Evolutionary conservation across 2,113 vertebrate genomes (phyloP), one percentile per base, ranked within the genome.

Genomic region (Sialia sialis): DNA sequence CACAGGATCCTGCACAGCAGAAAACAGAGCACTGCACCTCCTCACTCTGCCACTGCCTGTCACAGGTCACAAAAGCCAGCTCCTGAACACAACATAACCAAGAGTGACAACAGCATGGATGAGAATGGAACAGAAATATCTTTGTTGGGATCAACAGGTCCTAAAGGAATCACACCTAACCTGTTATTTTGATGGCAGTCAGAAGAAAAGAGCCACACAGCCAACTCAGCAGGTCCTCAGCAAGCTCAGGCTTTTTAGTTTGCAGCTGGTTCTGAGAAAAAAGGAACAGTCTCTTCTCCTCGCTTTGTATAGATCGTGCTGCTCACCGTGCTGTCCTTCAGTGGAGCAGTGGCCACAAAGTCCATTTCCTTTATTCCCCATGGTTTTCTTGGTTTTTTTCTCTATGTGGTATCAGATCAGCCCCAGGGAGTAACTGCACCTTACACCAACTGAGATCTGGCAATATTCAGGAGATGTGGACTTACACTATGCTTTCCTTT

Each of bases 91-190:
- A 48, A n/a, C 60, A 43, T 7, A 87, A 84, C 48, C 1, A 1
- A 54, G 44, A 79, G 44, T 10, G 36, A 89, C 41, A 63, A 41
- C 3, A 48, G 55, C 0, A 34, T 11, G 75, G 63, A 73, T 1
- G 6, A 60, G 34, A 79, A 46, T 0, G 46, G 82, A 95, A 66
- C 67, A 93, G 59, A 84, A 96, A 87, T 56, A 69, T 70, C 49
- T 70, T 78, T 87, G 93, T 52, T 89, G 2, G 21, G 66, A 79
- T 82, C 89, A 62, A 77, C 51, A 52, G 39, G 72, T 82, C 93
- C 94, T 95, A 84, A 84, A 88, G 82, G 81, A 89, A 93, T 95
- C 67, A 88, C 79, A 72, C 25, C 17, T 78, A 43, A 67, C 66
- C 70, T 76, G 39, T 69, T 55, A 49, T 43, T 79, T 80, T 1